Percentiles rank a stretch among this genome's conserved stretches.
These are phyloP conservation scores for Gymnarchus niloticus DNA, from an alignment of 2,113 vertebrate genomes.

Conservation along the genomic window DNA sequence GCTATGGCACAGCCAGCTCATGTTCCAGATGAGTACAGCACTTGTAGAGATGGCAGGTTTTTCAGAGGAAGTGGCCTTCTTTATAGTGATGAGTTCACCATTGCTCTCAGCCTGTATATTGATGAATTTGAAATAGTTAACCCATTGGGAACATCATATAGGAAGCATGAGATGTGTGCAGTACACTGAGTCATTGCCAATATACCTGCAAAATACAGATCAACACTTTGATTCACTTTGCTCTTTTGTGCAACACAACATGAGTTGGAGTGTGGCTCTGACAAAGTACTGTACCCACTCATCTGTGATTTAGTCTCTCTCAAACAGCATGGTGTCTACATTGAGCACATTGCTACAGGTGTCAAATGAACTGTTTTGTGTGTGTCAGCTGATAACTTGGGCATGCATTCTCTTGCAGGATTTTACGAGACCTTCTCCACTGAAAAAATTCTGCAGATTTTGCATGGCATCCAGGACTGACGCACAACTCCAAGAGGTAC, in stretches of 20 bases:
- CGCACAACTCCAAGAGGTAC: conserved; percentile 22
- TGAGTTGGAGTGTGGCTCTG: neutral
- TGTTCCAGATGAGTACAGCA: neutral
- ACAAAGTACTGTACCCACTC: neutral
- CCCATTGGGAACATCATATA: neutral
- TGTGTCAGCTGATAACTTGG: neutral
- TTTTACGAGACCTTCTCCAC: neutral
- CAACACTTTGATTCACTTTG: neutral
- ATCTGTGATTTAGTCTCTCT: neutral
- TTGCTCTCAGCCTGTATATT: neutral
- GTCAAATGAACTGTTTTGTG: neutral
- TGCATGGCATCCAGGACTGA: conserved; percentile 28
- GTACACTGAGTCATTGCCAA: neutral
- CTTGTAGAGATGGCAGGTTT: neutral
- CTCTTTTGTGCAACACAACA: neutral
- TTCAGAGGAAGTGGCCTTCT: neutral
- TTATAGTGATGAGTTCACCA: neutral
- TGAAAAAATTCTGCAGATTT: conserved; percentile 21
- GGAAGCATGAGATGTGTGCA: neutral
- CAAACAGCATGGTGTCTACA: neutral
- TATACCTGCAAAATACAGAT: neutral
- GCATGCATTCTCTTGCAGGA: neutral
- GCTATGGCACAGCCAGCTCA: neutral
- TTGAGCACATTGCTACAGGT: neutral
- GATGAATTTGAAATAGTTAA: neutral